Conservation (phyloP, 2,888 invertebrate species). For the Trachelus iudaicus region DNA sequence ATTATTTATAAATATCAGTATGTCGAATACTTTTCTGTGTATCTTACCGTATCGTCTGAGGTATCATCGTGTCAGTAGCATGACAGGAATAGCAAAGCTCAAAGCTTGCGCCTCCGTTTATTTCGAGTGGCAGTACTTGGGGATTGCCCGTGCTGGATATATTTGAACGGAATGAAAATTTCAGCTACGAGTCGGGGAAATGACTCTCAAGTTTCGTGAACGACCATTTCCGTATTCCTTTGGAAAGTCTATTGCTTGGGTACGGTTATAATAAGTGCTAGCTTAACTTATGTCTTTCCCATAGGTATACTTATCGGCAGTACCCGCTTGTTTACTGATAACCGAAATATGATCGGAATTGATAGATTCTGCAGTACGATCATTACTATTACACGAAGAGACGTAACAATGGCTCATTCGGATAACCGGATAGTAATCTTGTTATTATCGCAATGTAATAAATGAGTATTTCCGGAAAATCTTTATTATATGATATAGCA, state of each 20-base stretch:
- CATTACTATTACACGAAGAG: neutral
- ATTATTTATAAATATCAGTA: neutral
- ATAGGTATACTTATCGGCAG: neutral
- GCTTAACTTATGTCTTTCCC: neutral
- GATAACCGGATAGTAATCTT: neutral
- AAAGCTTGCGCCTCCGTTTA: neutral
- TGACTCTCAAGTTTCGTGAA: neutral
- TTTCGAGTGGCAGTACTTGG: neutral
- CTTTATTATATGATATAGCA: neutral
- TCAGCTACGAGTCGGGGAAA: neutral
- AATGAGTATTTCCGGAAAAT: neutral
- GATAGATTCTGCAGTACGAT: neutral
- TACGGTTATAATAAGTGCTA: neutral
- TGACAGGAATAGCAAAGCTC: constrained; percentile 3
- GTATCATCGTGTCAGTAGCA: neutral
- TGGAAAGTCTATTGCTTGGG: neutral
- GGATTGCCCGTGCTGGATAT: neutral
- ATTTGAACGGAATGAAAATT: neutral
- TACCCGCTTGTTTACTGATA: neutral
- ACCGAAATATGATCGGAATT: neutral
- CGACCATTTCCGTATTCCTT: neutral
- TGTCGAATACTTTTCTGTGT: neutral
- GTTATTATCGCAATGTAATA: neutral
- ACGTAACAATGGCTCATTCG: neutral
- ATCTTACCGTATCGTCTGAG: neutral